Evolutionary conservation across 1,140 invertebrate species (phyloP).

Genomic region (Zelostemma sp.): DNA sequence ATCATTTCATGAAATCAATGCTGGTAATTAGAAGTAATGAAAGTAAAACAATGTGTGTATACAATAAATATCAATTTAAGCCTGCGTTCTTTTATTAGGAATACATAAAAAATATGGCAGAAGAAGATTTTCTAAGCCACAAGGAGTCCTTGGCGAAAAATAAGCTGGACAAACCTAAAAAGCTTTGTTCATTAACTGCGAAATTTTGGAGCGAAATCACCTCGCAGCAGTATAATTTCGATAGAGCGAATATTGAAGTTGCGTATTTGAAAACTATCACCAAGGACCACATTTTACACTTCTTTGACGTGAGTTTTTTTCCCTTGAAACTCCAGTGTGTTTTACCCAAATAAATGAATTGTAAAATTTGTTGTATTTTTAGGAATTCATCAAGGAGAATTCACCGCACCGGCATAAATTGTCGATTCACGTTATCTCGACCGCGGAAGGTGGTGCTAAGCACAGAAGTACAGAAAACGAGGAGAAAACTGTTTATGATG

Average conservation of each 20-base stretch:
- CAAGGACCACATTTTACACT: slow-evolving; percentile 85
- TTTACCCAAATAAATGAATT: no score
- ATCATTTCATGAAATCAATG: slow-evolving; percentile 86
- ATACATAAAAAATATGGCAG: slow-evolving; percentile 79
- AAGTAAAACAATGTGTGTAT: neutral
- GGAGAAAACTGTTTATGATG: slow-evolving; percentile 30
- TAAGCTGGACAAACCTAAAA: slow-evolving; percentile 92
- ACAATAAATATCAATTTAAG: no score
- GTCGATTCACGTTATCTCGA: slow-evolving; percentile 81
- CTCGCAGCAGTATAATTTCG: slow-evolving; percentile 92
- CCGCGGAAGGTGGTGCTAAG: slow-evolving; percentile 72
- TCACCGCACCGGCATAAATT: slow-evolving; percentile 74
- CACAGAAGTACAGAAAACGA: slow-evolving; percentile 16
- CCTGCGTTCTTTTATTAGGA: slow-evolving; percentile 68
- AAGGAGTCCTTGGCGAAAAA: slow-evolving; percentile 84
- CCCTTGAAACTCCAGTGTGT: no score
- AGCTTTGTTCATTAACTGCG: slow-evolving; percentile 76
- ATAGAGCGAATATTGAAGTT: slow-evolving; percentile 87
- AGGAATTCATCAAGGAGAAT: slow-evolving; percentile 64
- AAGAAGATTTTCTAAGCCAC: slow-evolving; percentile 88
- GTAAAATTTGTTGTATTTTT: slow-evolving; percentile 32
- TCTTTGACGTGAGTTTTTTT: slow-evolving; percentile 81
- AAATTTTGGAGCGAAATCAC: slow-evolving; percentile 90
- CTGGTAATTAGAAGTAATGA: slow-evolving; percentile 72
- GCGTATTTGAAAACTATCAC: slow-evolving; percentile 83